These are phyloP conservation scores for Thryonomys swinderianus DNA, from an alignment of 2,113 vertebrate genomes.

Conservation along the genomic window DNA sequence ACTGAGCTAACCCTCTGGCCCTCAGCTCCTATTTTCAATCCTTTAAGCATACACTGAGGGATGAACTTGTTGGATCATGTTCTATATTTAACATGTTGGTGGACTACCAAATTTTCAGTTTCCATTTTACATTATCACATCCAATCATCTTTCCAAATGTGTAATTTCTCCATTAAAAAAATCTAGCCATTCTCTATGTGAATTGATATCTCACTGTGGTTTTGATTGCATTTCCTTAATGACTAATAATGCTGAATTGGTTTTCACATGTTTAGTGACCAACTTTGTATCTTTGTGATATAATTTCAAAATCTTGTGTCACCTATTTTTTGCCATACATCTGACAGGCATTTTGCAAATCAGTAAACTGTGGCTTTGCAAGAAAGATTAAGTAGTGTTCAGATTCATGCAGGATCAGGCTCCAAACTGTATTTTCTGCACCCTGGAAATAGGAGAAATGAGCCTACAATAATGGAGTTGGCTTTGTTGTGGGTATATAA, in stretches of 20 bases:
- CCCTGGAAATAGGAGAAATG: background rate
- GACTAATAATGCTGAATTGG: background rate
- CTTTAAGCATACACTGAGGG: background rate
- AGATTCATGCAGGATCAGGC: background rate
- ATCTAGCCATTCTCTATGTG: background rate
- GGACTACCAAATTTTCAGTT: background rate
- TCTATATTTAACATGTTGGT: background rate
- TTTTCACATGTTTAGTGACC: background rate
- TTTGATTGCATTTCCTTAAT: background rate
- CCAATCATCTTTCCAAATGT: background rate
- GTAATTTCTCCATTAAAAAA: background rate
- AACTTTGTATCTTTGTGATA: background rate
- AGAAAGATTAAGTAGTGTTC: background rate
- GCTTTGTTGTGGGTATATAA: background rate
- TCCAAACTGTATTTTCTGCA: background rate
- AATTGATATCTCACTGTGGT: background rate
- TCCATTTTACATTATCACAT: background rate
- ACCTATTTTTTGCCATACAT: background rate
- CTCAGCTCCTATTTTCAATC: background rate
- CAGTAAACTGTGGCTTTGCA: slow-evolving; percentile 8
- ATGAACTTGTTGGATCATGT: background rate
- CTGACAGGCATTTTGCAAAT: background rate
- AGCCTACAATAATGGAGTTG: background rate
- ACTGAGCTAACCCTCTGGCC: too few species aligned
- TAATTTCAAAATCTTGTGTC: slow-evolving; percentile 18